Conservation (phyloP, 2,888 invertebrate species). For the Aethes cnicana region DNA sequence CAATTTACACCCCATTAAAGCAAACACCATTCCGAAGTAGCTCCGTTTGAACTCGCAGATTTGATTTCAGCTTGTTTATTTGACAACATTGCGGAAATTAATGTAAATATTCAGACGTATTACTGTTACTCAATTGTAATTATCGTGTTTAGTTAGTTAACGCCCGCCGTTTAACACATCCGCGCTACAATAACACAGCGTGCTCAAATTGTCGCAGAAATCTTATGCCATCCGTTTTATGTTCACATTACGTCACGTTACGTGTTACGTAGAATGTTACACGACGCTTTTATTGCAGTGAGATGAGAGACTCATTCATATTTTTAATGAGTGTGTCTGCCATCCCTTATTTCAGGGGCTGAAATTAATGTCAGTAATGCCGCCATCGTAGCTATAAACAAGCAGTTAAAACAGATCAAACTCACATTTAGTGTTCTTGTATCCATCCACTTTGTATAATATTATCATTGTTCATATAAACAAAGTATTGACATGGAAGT, state of each 20-base stretch:
- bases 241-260: slow-evolving; percentile 25
- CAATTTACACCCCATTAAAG: slow-evolving; percentile 30
- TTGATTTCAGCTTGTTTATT: slow-evolving; percentile 28
- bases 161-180: neutral
- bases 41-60: slow-evolving; percentile 18
- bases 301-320: slow-evolving; percentile 19
- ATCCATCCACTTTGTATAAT: too few relatives aligned
- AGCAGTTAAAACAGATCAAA: neutral
- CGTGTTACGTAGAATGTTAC: slow-evolving; percentile 21
- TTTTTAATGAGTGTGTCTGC: slow-evolving; percentile 26
- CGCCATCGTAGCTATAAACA: neutral
- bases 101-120: slow-evolving; percentile 20
- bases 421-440: neutral
- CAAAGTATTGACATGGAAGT: too few relatives aligned
- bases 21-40: slow-evolving; percentile 24
- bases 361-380: slow-evolving; percentile 10
- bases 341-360: slow-evolving; percentile 3
- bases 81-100: slow-evolving; percentile 9
- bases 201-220: slow-evolving; percentile 4
- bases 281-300: slow-evolving; percentile 14
- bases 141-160: slow-evolving; percentile 3
- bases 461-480: too few relatives aligned
- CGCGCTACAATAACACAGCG: neutral
- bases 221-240: slow-evolving; percentile 15
- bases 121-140: slow-evolving; percentile 9